A percentile compares a stretch with the other conserved stretches of the same genome.
phyloP scores from a whole-genome alignment of 1,140 invertebrate genomes.

The Nomia melanderi region DNA sequence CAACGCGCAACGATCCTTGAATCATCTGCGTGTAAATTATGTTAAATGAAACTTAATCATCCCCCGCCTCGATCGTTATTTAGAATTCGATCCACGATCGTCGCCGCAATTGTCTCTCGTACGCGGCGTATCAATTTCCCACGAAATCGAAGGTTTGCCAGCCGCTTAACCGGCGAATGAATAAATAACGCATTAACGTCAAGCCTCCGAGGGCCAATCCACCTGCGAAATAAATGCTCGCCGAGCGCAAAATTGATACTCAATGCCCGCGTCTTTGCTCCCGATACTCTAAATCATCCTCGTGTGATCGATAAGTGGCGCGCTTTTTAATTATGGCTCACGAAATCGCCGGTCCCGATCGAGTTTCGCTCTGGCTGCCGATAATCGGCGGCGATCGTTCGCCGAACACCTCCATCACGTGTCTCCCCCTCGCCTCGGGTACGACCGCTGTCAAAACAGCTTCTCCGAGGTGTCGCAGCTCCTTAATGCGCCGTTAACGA shows the following conservation, averaged over 20 bases:
- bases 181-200: constrained; percentile 4
- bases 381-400: constrained; percentile 17
- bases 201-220: too few relatives aligned
- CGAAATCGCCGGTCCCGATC: constrained; percentile 17
- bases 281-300: background rate
- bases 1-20: background rate
- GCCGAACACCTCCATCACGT: too few relatives aligned
- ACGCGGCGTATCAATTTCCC: too few relatives aligned
- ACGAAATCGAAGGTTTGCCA: too few relatives aligned
- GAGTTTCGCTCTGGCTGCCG: background rate
- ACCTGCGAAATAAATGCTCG: background rate
- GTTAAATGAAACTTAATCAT: too few relatives aligned
- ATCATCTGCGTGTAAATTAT: too few relatives aligned
- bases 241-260: constrained; percentile 1
- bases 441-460: constrained; percentile 41
- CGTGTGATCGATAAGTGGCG: background rate
- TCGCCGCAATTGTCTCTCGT: too few relatives aligned
- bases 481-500: constrained; percentile 54
- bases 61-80: too few relatives aligned
- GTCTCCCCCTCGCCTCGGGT: background rate
- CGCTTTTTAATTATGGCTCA: constrained; percentile 26
- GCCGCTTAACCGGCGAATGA: background rate
- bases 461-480: constrained; percentile 36
- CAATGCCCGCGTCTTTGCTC: background rate
- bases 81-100: too few relatives aligned